phyloP scores from a whole-genome alignment of 1,140 invertebrate genomes.

The Magallana ariakensis region DNA sequence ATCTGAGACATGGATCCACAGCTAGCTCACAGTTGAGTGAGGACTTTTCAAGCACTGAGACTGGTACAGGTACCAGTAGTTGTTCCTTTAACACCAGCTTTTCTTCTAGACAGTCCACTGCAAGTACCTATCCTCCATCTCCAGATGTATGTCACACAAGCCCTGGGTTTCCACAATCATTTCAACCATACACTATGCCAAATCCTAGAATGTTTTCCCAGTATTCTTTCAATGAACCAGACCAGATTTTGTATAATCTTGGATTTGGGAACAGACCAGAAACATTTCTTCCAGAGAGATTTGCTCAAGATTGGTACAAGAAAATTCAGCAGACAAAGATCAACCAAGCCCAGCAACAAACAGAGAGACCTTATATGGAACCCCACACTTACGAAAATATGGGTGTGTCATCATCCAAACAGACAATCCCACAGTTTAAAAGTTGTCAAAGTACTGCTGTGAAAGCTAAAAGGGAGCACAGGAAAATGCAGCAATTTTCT shows the following conservation, averaged over 20 bases:
- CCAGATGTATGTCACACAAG: neutral
- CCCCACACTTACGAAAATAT: neutral
- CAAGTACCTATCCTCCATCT: neutral
- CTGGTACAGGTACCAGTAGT: slow-evolving; percentile 3
- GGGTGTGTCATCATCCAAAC: slow-evolving; percentile 29
- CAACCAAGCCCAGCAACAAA: slow-evolving; percentile 47
- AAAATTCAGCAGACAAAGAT: slow-evolving; percentile 68
- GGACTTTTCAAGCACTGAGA: slow-evolving; percentile 18
- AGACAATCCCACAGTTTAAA: slow-evolving; percentile 47
- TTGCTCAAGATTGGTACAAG: slow-evolving; percentile 71
- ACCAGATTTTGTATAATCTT: slow-evolving; percentile 70
- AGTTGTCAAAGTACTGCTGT: neutral
- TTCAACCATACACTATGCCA: slow-evolving; percentile 8
- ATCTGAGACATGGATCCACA: slow-evolving; percentile 36
- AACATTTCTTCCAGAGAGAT: slow-evolving; percentile 73
- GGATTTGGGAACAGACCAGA: slow-evolving; percentile 67
- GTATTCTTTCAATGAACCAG: slow-evolving; percentile 51
- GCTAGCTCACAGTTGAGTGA: slow-evolving; percentile 36
- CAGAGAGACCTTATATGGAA: slow-evolving; percentile 41
- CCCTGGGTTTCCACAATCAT: neutral
- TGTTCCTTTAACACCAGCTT: slow-evolving; percentile 30
- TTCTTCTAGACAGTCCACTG: slow-evolving; percentile 32
- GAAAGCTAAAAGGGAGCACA: neutral
- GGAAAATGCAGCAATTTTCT: neutral
- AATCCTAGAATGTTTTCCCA: neutral